Percentiles rank a stretch among this genome's conserved stretches.
Conservation (phyloP, 2,797 vertebrate species). For the Delichon dasypus region DNA sequence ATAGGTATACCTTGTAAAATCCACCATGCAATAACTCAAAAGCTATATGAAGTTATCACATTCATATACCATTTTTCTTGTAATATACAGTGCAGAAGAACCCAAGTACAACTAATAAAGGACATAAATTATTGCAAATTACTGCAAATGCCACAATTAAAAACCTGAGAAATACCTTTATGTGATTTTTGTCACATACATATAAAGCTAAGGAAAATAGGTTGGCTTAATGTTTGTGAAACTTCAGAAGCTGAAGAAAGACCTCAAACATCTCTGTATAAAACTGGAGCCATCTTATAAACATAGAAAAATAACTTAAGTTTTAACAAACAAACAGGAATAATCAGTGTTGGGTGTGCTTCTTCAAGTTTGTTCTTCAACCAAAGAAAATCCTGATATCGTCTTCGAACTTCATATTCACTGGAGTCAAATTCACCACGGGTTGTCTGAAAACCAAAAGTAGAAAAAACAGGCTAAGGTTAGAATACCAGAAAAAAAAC, state of each 20-base stretch:
- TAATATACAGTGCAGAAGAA: neutral
- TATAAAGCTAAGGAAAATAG: conserved; percentile 8
- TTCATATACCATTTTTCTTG: neutral
- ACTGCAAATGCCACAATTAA: neutral
- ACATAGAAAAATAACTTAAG: neutral
- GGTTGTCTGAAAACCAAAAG: conserved; percentile 82
- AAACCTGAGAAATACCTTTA: neutral
- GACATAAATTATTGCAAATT: neutral
- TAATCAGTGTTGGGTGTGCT: conserved; percentile 88
- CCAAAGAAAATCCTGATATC: conserved; percentile 98
- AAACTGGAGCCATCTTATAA: neutral
- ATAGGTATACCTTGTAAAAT: neutral
- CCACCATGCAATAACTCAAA: neutral
- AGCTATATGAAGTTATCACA: neutral
- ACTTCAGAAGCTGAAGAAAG: conserved; percentile 2
- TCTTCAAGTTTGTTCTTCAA: conserved; percentile 90
- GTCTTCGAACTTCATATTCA: conserved; percentile 91
- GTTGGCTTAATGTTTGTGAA: neutral
- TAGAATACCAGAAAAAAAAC: neutral
- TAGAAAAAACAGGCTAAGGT: neutral
- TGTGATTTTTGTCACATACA: neutral
- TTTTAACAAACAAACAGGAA: conserved; percentile 84
- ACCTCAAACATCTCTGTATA: neutral
- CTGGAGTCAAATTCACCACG: conserved; percentile 92
- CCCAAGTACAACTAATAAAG: neutral